Conservation (phyloP, 2,113 vertebrate genomes). For the Syngnathus scovelli region DNA sequence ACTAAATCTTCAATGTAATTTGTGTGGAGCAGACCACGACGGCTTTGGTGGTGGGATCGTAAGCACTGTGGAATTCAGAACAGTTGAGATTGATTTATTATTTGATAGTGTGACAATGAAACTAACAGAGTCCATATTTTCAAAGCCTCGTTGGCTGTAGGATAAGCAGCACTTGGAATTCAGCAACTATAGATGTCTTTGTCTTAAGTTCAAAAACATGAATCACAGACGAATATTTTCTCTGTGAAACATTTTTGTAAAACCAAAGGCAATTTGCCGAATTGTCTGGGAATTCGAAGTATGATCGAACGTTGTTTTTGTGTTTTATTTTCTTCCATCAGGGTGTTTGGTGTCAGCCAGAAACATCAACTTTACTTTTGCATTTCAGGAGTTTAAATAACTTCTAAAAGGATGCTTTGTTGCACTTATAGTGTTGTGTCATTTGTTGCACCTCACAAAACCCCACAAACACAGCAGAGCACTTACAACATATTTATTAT, state of each 20-base stretch:
- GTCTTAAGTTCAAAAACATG: constrained; percentile 63
- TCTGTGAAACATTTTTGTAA: constrained; percentile 47
- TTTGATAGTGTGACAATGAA: constrained; percentile 42
- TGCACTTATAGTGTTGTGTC: not conserved
- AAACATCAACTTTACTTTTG: not conserved
- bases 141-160: constrained; percentile 44
- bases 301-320: constrained; percentile 22
- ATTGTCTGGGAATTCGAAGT: constrained; percentile 57
- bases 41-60: constrained; percentile 16
- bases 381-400: constrained; percentile 3
- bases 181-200: constrained; percentile 61
- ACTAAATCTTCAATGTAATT: constrained; percentile 1
- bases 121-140: constrained; percentile 47
- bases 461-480: not conserved
- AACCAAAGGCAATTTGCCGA: constrained; percentile 52
- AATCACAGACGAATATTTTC: constrained; percentile 63
- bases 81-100: constrained; percentile 55
- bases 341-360: constrained; percentile 3
- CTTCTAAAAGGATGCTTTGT: not conserved
- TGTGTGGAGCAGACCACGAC: constrained; percentile 14
- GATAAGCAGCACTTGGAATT: constrained; percentile 67
- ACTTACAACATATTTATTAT: constrained; percentile 1
- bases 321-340: constrained; percentile 14
- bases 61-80: constrained; percentile 39
- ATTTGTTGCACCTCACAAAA: not conserved